Evolutionary conservation across 2,888 invertebrate species (phyloP).

Genomic region (Nemurella pictetii): DNA sequence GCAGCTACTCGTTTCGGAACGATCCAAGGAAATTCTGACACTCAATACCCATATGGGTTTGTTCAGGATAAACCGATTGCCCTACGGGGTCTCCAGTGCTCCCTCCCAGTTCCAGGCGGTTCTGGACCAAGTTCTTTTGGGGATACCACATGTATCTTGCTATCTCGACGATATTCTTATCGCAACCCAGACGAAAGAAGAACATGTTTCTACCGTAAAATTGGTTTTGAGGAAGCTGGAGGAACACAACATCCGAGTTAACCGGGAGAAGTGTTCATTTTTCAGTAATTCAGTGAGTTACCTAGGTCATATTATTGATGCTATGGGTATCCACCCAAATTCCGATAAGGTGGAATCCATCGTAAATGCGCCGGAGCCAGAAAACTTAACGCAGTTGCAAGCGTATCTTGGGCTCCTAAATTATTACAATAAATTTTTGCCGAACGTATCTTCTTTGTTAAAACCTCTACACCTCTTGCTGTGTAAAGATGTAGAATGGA

Average conservation of each 20-base stretch:
- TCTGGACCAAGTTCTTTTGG: slow-evolving; percentile 39
- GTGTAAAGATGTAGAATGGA: background rate
- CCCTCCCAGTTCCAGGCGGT: slow-evolving; percentile 44
- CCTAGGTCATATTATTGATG: background rate
- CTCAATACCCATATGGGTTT: slow-evolving; percentile 47
- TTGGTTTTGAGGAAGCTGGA: slow-evolving; percentile 8
- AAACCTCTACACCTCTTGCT: slow-evolving; percentile 18
- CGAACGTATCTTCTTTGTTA: slow-evolving; percentile 25
- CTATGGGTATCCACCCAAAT: slow-evolving; percentile 15
- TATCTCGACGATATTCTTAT: slow-evolving; percentile 27
- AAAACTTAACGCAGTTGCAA: slow-evolving; percentile 28
- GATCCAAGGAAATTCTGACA: slow-evolving; percentile 42
- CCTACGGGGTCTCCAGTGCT: slow-evolving; percentile 45
- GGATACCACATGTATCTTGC: slow-evolving; percentile 32
- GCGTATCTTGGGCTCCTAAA: slow-evolving; percentile 35
- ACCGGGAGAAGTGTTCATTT: background rate
- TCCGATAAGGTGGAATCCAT: slow-evolving; percentile 31
- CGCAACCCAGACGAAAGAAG: slow-evolving; percentile 1
- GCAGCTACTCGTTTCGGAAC: slow-evolving; percentile 37
- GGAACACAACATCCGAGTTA: slow-evolving; percentile 13
- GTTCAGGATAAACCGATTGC: slow-evolving; percentile 44
- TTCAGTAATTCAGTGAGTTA: background rate
- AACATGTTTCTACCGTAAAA: background rate
- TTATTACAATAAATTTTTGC: slow-evolving; percentile 33
- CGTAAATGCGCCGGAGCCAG: slow-evolving; percentile 25